phyloP scores from a whole-genome alignment of 2,113 vertebrate genomes.

The Poecilia latipinna region DNA sequence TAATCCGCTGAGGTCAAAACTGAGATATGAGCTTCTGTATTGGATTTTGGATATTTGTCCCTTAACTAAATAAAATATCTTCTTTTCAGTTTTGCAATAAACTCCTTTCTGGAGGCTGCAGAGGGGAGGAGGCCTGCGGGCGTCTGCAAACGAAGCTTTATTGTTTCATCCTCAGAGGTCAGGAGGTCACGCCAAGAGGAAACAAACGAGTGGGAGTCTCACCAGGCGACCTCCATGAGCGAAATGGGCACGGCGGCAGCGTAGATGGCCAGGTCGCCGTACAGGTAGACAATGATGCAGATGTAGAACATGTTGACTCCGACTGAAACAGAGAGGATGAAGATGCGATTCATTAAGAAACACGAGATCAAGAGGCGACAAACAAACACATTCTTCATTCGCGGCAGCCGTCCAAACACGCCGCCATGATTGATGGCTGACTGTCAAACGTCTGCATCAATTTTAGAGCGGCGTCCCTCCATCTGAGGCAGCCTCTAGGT shows the following conservation, averaged over 20 bases:
- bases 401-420: conserved; percentile 22
- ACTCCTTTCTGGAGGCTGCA: conserved; percentile 47
- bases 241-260: conserved; percentile 95
- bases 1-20: too few species aligned
- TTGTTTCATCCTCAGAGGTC: conserved; percentile 41
- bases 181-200: conserved; percentile 4
- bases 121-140: conserved; percentile 31
- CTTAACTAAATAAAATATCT: conserved; percentile 34
- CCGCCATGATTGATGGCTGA: conserved; percentile 14
- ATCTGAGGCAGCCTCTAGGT: conserved; percentile 13
- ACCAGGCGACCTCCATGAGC: conserved; percentile 97
- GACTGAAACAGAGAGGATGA: conserved; percentile 79
- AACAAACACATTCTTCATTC: conserved; percentile 43
- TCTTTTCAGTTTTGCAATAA: conserved; percentile 58
- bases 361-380: neutral
- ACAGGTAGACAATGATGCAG: conserved; percentile 97
- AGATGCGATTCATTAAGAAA: neutral
- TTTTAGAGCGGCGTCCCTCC: conserved; percentile 32
- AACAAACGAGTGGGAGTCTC: conserved; percentile 63
- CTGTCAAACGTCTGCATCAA: conserved; percentile 22
- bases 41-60: conserved; percentile 22
- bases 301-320: conserved; percentile 99
- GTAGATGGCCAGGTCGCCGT: conserved; percentile 97
- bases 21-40: too few species aligned
- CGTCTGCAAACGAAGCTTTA: conserved; percentile 39